Base-by-base conservation (phyloP, 2,113 vertebrate genomes). In the Clinocottus analis region DNA sequence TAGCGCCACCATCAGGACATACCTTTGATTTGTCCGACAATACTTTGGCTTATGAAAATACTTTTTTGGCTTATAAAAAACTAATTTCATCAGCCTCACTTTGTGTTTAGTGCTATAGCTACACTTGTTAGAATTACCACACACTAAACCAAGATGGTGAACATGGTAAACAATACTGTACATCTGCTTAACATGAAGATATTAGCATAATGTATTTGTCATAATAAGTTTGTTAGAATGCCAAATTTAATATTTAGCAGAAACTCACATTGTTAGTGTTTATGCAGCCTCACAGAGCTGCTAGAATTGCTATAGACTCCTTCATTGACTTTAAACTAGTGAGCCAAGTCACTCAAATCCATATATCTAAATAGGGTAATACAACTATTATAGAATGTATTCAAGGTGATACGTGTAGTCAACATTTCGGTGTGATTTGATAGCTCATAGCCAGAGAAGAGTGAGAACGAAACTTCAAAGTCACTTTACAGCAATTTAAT, bases 401-500 rank as follows among this genome's bases (percentile, higher is more conserved):
- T 49, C 17, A 49, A 21, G 17, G 17, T 14, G 5, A 14, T 23
- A 27, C 5, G 23, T 27, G 19, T 23, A n/a, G 56, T 37, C 25
- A 27, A 55, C 68, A 37, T 29, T 25, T 11, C 33, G 4, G 14
- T 60, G 19, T 39, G 17, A 0, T 47, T 6, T 37, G 16, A 68
- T n/a, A 49, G 53, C 31, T 47, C 12, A 25, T 7, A 29, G 2
- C 1, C 19, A 65, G 33, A 16, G 10, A 23, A 56, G 8, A 16
- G 1, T 59, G n/a, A 23, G 17, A 68, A 69, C 25, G n/a, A 6
- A 7, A 55, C 23, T 27, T 45, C 23, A 60, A 27, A 51, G 61
- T 60, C 39, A 53, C 51, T 66, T 76, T 65, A 47, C 11, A 55
- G 45, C 19, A 5, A 33, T 71, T 87, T 61, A 7, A 74, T 66